A percentile compares a stretch with the other conserved stretches of the same genome.
Conservation (phyloP, 2,888 invertebrate genomes). For the Ecdyonurus torrentis region DNA sequence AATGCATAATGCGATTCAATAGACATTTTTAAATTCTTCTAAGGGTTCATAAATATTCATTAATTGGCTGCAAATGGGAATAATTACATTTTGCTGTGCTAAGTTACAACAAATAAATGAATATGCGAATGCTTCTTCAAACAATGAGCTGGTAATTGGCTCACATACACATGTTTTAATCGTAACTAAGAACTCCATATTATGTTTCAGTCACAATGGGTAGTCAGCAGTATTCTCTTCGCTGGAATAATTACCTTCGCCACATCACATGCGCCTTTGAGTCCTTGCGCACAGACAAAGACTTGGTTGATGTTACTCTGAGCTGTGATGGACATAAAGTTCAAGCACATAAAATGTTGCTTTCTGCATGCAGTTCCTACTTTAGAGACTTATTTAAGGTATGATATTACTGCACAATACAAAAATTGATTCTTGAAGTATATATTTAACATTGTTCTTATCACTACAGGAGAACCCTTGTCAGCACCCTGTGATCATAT, state of each 20-base stretch:
- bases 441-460: neutral
- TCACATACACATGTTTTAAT: too few relatives aligned
- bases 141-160: too few relatives aligned
- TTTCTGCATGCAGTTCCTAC: slow-evolving; percentile 71
- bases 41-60: too few relatives aligned
- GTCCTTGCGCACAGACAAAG: slow-evolving; percentile 37
- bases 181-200: too few relatives aligned
- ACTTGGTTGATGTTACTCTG: slow-evolving; percentile 67
- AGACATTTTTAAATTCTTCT: too few relatives aligned
- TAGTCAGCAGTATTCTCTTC: slow-evolving; percentile 66
- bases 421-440: neutral
- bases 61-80: too few relatives aligned
- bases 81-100: too few relatives aligned
- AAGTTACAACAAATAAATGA: too few relatives aligned
- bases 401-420: slow-evolving; percentile 7
- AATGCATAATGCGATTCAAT: too few relatives aligned
- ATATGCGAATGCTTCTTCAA: too few relatives aligned
- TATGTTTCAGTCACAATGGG: neutral
- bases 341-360: slow-evolving; percentile 67
- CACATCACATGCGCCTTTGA: slow-evolving; percentile 63
- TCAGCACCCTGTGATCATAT: slow-evolving; percentile 64
- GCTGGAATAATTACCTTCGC: slow-evolving; percentile 74
- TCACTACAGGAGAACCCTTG: slow-evolving; percentile 50
- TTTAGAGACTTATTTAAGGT: slow-evolving; percentile 40
- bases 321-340: slow-evolving; percentile 73